Evolutionary conservation across 2,113 vertebrate genomes (phyloP).

Genomic region (Oxygymnocypris stewartii): DNA sequence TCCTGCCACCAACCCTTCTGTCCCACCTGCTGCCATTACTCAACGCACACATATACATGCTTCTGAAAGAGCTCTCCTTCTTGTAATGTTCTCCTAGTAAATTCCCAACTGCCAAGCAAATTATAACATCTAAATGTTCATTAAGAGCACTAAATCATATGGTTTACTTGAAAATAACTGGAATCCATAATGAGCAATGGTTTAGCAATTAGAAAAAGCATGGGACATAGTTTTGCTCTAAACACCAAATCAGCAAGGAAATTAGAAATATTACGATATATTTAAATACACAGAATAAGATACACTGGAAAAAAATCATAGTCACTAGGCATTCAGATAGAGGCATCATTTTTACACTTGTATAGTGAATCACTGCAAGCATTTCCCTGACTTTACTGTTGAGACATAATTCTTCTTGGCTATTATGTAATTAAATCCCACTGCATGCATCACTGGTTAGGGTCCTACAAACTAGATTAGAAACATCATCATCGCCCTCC

Average conservation of each 20-base stretch:
- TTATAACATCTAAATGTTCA: not conserved
- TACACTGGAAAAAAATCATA: not conserved
- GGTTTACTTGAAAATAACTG: not conserved
- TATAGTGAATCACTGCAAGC: not conserved
- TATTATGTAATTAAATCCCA: not conserved
- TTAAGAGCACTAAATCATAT: not conserved
- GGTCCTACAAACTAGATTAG: not conserved
- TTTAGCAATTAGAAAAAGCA: not conserved
- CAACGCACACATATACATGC: conserved; percentile 40
- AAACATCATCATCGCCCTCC: not conserved
- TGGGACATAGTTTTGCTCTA: not conserved
- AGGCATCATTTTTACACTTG: not conserved
- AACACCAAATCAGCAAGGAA: not conserved
- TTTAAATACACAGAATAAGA: not conserved
- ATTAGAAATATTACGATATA: not conserved
- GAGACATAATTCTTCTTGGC: not conserved
- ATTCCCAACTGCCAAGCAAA: not conserved
- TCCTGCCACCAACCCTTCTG: conserved; percentile 24
- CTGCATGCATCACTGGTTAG: conserved; percentile 1
- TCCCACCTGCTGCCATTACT: conserved; percentile 58
- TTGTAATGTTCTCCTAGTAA: not conserved
- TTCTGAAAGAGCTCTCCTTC: not conserved
- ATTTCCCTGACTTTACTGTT: not conserved
- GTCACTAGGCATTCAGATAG: not conserved
- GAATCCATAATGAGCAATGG: not conserved